A percentile compares a stretch with the other conserved stretches of the same genome.
phyloP scores from a whole-genome alignment of 2,797 vertebrate species.

The Rachycentron canadum region DNA sequence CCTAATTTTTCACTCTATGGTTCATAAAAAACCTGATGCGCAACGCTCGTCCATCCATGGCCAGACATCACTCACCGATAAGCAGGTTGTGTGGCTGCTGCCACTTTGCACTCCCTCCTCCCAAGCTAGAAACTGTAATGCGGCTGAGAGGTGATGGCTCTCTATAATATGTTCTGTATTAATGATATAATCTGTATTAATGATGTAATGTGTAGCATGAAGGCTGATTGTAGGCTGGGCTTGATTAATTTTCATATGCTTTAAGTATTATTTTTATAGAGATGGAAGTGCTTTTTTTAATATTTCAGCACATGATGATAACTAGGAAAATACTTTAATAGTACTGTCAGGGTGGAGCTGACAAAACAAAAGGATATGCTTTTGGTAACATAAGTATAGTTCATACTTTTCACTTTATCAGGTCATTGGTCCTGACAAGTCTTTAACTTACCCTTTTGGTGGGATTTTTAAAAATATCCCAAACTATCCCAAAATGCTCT shows the following conservation, averaged over 20 bases:
- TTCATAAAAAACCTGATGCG: conserved; percentile 36
- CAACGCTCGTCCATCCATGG: conserved; percentile 11
- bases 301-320: background rate
- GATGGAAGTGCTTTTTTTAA: background rate
- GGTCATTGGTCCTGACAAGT: background rate
- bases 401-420: background rate
- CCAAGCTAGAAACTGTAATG: conserved; percentile 50
- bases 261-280: conserved; percentile 33
- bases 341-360: background rate
- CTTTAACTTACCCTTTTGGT: background rate
- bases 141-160: conserved; percentile 55
- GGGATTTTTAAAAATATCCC: background rate
- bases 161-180: conserved; percentile 44
- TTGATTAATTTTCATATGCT: conserved; percentile 42
- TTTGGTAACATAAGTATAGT: background rate
- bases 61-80: conserved; percentile 60
- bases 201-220: conserved; percentile 51
- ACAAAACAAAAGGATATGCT: background rate
- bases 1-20: conserved; percentile 43
- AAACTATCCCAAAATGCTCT: background rate
- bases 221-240: conserved; percentile 8
- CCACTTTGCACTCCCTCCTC: conserved; percentile 21
- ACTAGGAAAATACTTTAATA: background rate
- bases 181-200: conserved; percentile 65
- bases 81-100: conserved; percentile 50